These are phyloP conservation scores for Orthonevra nobilis DNA, from an alignment of 2,888 invertebrate species.

Conservation along the genomic window DNA sequence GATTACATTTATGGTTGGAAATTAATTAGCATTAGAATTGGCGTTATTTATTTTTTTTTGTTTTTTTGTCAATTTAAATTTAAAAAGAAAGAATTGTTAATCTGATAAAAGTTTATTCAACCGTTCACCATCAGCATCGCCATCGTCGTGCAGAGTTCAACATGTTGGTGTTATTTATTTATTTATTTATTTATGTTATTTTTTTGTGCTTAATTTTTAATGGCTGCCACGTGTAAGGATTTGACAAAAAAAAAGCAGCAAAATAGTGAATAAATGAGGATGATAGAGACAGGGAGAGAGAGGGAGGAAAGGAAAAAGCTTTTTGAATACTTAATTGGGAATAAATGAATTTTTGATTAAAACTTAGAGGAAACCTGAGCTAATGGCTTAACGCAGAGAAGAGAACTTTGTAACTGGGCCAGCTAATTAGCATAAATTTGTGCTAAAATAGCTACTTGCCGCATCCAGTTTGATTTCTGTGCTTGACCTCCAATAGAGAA, in stretches of 20 bases:
- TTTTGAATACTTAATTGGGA: conserved; percentile 27
- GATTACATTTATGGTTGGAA: conserved; percentile 19
- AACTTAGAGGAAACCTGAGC: background rate
- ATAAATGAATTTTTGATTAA: conserved; percentile 33
- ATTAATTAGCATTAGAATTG: conserved; percentile 39
- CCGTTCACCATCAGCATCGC: conserved; percentile 28
- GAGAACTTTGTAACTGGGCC: conserved; percentile 11
- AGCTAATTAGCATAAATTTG: conserved; percentile 18
- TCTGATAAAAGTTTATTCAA: conserved; percentile 56
- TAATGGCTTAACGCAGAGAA: background rate
- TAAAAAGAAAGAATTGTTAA: conserved; percentile 18
- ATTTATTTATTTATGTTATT: background rate
- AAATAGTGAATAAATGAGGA: background rate
- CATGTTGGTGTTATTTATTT: conserved; percentile 5
- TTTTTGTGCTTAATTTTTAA: background rate
- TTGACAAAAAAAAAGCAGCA: background rate
- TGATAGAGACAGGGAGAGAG: background rate
- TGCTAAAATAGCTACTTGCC: background rate
- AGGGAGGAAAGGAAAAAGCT: conserved; percentile 11
- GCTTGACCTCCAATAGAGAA: too few relatives aligned
- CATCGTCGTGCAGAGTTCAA: background rate
- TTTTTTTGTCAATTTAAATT: background rate
- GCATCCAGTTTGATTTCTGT: background rate
- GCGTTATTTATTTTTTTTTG: conserved; percentile 8
- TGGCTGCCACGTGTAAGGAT: conserved; percentile 41